These are phyloP conservation scores for Catharus fuscescens DNA, from an alignment of 2,113 vertebrate genomes.

Conservation along the genomic window DNA sequence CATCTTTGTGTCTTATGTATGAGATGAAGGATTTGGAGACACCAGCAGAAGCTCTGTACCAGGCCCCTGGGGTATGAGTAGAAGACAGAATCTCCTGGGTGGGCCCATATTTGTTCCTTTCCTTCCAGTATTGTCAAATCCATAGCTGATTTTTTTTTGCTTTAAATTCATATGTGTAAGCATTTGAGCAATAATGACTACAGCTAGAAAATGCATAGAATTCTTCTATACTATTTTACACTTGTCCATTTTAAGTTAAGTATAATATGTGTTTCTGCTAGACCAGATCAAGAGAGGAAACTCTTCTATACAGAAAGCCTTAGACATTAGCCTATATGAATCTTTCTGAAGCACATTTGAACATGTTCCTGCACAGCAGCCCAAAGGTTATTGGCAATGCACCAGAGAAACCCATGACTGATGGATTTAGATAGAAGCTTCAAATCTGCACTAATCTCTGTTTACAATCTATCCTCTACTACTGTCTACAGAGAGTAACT, in stretches of 20 bases:
- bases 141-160: not conserved
- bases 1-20: not conserved
- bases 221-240: not conserved
- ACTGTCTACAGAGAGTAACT: not conserved
- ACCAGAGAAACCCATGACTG: constrained; percentile 17
- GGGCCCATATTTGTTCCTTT: not conserved
- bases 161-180: not conserved
- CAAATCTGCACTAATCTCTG: constrained; percentile 48
- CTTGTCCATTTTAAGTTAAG: not conserved
- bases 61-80: not conserved
- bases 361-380: not conserved
- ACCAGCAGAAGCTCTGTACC: not conserved
- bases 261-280: not conserved
- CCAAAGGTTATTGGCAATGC: constrained; percentile 1
- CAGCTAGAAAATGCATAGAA: not conserved
- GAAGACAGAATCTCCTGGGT: not conserved
- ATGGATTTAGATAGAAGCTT: constrained; percentile 23
- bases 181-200: not conserved
- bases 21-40: not conserved
- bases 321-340: not conserved
- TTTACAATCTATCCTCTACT: constrained; percentile 8
- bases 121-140: not conserved
- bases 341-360: not conserved
- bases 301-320: not conserved
- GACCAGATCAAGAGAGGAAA: not conserved